Evolutionary conservation across 2,797 vertebrate genomes (phyloP), one percentile per base, ranked within the genome.

Genomic region (Gymnothorax javanicus): DNA sequence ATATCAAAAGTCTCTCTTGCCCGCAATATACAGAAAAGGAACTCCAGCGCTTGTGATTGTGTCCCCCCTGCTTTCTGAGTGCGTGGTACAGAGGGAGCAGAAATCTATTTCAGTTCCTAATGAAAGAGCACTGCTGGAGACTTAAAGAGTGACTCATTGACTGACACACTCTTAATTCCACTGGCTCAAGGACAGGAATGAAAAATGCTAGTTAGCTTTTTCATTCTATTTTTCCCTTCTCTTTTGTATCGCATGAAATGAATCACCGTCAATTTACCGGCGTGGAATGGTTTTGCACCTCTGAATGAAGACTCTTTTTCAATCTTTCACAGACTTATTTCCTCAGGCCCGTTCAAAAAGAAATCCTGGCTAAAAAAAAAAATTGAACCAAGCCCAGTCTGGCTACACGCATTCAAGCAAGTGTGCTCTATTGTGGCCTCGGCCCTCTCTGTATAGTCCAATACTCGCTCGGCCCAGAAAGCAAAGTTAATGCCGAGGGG

Each of bases 11-110:
- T 43, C 33, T 3, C 73, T 52, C 33, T 20, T 23, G 69, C 9
- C 43, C 27, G 33, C 27, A 13, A 20, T 15, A 7, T 6, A 13
- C 54, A 25, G 84, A 27, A 62, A 85, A 71, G 84, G 67, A 85
- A 73, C 64, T 71, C n/a, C 84, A 20, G 50, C 15, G 17, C 23
- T 20, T 52, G 64, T 62, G 59, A 71, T 73, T 73, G 52, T 67
- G 58, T 50, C 84, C 84, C 50, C 64, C 73, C 58, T 12, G 33
- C 62, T 20, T 84, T 64, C 54, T 90, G 91, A 90, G 91, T 77
- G 84, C 86, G 60, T 88, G 84, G 86, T 89, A 93, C n/a, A 83
- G 13, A 83, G 58, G 33, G 25, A 23, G 58, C 58, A 84, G 58
- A 84, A 50, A 77, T 77, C 75, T 79, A 79, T 79, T 79, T 79